Evolutionary conservation across 2,888 invertebrate species (phyloP).

Genomic region (Apoda limacodes): DNA sequence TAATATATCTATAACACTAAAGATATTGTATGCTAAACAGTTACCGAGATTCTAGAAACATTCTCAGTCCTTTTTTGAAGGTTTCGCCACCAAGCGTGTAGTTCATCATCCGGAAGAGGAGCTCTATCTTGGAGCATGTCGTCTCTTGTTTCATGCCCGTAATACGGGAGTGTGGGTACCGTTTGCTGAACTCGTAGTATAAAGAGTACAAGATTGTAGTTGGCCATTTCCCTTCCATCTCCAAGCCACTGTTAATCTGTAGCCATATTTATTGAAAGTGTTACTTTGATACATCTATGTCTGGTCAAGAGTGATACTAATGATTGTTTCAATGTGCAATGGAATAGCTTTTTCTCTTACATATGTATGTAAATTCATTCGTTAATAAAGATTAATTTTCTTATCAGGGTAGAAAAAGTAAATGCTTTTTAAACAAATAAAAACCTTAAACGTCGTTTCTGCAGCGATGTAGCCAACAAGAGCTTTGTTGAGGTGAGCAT

Average conservation of each 20-base stretch:
- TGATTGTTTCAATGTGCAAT: too few species aligned
- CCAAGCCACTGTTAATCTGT: constrained; percentile 76
- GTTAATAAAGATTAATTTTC: not conserved
- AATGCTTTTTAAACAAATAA: too few species aligned
- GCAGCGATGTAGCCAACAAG: constrained; percentile 81
- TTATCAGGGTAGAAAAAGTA: not conserved
- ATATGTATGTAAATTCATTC: not conserved
- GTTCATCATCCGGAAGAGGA: constrained; percentile 91
- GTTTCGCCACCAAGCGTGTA: constrained; percentile 82
- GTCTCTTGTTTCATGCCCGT: constrained; percentile 82
- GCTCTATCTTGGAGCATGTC: constrained; percentile 78
- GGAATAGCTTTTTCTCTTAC: too few species aligned
- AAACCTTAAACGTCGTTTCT: constrained; percentile 79
- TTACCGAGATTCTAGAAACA: constrained; percentile 73
- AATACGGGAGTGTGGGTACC: constrained; percentile 81
- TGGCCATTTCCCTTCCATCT: constrained; percentile 84
- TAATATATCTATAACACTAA: not conserved
- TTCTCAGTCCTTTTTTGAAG: constrained; percentile 79
- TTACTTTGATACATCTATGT: too few species aligned
- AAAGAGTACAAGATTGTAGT: constrained; percentile 82
- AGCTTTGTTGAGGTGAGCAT: constrained; percentile 82
- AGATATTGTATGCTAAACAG: too few species aligned
- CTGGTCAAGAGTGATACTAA: too few species aligned
- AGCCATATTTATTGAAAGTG: too few species aligned
- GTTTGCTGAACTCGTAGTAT: constrained; percentile 84